phyloP scores from a whole-genome alignment of 2,797 vertebrate genomes.

The Scolopax bukidnonensis region DNA sequence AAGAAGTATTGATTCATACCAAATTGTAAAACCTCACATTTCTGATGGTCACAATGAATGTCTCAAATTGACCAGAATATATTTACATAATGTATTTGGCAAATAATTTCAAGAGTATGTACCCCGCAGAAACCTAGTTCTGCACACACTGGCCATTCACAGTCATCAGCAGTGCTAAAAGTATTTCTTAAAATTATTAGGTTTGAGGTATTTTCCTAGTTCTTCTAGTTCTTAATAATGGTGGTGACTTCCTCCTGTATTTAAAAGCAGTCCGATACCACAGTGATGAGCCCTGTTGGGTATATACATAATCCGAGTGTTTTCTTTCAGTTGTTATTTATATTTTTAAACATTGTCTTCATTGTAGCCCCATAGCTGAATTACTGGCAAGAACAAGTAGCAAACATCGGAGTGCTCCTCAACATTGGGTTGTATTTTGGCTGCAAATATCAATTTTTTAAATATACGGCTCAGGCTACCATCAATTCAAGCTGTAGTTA shows the following conservation, averaged over 20 bases:
- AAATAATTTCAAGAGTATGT: not conserved
- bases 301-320: not conserved
- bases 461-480: not conserved
- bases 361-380: not conserved
- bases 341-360: not conserved
- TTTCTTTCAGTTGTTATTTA: not conserved
- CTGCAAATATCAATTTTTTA: not conserved
- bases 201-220: not conserved
- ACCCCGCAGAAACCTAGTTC: not conserved
- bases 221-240: not conserved
- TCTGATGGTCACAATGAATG: not conserved
- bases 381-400: not conserved
- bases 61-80: not conserved
- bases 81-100: not conserved
- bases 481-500: not conserved
- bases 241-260: not conserved
- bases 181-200: not conserved
- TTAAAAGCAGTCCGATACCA: not conserved
- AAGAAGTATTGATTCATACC: not conserved
- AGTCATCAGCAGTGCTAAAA: not conserved
- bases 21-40: not conserved
- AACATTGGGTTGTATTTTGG: not conserved
- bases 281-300: not conserved
- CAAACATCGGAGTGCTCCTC: not conserved
- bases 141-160: not conserved